phyloP scores from a whole-genome alignment of 1,140 invertebrate genomes.

The Danaus melanippus region DNA sequence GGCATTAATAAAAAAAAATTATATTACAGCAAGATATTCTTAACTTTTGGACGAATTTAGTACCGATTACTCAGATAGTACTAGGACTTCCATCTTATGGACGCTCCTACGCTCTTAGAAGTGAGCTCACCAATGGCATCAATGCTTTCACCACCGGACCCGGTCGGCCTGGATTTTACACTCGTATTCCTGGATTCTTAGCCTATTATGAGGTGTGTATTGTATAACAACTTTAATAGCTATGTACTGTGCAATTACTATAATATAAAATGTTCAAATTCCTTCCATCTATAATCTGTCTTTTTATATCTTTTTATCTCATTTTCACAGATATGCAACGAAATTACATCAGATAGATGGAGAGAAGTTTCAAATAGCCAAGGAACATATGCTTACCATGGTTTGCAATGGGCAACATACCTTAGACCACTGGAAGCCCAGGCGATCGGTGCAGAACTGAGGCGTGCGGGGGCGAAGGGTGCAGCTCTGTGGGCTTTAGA shows the following conservation, averaged over 20 bases:
- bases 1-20: background rate
- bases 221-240: background rate
- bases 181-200: slow-evolving; percentile 78
- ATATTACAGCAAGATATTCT: slow-evolving; percentile 44
- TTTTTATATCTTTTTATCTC: slow-evolving; percentile 4
- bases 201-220: slow-evolving; percentile 78
- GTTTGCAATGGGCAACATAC: slow-evolving; percentile 87
- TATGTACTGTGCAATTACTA: background rate
- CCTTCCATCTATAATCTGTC: background rate
- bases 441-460: slow-evolving; percentile 73
- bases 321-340: slow-evolving; percentile 75
- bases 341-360: slow-evolving; percentile 77
- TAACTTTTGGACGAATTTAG: slow-evolving; percentile 41
- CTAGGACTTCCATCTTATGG: slow-evolving; percentile 50
- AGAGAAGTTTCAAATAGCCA: slow-evolving; percentile 75
- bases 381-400: slow-evolving; percentile 81
- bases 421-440: slow-evolving; percentile 80
- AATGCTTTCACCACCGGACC: slow-evolving; percentile 73
- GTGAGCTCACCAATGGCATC: slow-evolving; percentile 62
- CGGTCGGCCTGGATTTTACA: slow-evolving; percentile 76
- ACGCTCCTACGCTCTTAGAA: slow-evolving; percentile 74
- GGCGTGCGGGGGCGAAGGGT: slow-evolving; percentile 77
- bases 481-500: slow-evolving; percentile 87
- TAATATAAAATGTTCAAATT: background rate
- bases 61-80: slow-evolving; percentile 39